These are phyloP conservation scores for Araneus ventricosus DNA, from an alignment of 1,140 invertebrate species.

Conservation along the genomic window DNA sequence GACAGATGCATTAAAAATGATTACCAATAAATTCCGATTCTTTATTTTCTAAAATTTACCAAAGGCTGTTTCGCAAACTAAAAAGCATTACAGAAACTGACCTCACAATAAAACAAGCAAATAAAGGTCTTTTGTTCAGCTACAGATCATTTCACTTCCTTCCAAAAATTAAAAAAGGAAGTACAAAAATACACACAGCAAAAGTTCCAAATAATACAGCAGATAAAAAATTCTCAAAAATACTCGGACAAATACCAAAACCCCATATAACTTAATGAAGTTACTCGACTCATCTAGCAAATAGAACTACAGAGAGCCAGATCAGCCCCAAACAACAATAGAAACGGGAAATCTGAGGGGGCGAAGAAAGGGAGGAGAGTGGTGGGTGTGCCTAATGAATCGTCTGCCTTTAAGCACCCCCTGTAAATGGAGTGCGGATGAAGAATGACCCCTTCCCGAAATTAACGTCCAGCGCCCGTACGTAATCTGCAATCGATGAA, in stretches of 20 bases:
- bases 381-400: conserved; percentile 3
- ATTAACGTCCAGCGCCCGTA: conserved; percentile 3
- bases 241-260: neutral
- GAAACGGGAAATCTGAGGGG: neutral
- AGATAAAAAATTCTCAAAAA: neutral
- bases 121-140: too few species aligned
- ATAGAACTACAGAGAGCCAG: neutral
- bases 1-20: too few species aligned
- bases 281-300: neutral
- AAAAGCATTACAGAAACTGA: too few species aligned
- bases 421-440: conserved; percentile 26
- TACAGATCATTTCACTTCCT: too few species aligned
- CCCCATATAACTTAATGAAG: neutral
- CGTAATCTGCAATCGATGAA: conserved; percentile 33
- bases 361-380: neutral
- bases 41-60: too few species aligned
- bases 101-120: too few species aligned
- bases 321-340: conserved; percentile 3
- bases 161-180: too few species aligned
- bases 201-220: too few species aligned
- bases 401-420: conserved; percentile 22
- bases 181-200: too few species aligned
- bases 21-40: too few species aligned
- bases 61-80: too few species aligned
- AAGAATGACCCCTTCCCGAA: conserved; percentile 23